Percentiles rank a stretch among this genome's conserved stretches.
These are phyloP conservation scores for Sisyra nigra DNA, from an alignment of 2,888 invertebrate genomes.

Conservation along the genomic window DNA sequence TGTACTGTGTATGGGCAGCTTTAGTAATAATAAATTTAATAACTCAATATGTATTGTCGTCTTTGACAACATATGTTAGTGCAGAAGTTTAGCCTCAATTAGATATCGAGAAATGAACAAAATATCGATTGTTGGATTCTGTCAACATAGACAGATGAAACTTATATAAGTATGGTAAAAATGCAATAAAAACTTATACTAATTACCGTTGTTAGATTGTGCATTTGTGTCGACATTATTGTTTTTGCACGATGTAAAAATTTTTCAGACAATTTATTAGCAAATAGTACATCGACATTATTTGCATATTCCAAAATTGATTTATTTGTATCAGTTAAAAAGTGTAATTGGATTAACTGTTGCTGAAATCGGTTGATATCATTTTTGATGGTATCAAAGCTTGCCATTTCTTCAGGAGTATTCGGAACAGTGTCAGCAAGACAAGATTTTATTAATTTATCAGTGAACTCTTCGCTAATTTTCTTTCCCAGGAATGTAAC, in stretches of 20 bases:
- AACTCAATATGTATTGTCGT: too few species aligned
- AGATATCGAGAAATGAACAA: too few species aligned
- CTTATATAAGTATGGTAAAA: slow-evolving; percentile 4
- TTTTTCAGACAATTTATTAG: slow-evolving; percentile 57
- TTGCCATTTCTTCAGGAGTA: slow-evolving; percentile 50
- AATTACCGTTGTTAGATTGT: slow-evolving; percentile 42
- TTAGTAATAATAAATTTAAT: too few species aligned
- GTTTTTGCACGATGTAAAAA: slow-evolving; percentile 48
- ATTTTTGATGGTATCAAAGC: slow-evolving; percentile 42
- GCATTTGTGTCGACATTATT: slow-evolving; percentile 68
- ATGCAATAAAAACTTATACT: slow-evolving; percentile 2
- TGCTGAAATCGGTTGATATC: slow-evolving; percentile 50
- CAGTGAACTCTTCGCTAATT: slow-evolving; percentile 41
- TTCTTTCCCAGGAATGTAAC: slow-evolving; percentile 34
- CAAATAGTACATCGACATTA: slow-evolving; percentile 59
- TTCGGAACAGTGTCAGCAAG: slow-evolving; percentile 61
- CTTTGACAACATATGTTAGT: too few species aligned
- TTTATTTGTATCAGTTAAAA: slow-evolving; percentile 36
- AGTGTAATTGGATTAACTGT: slow-evolving; percentile 38
- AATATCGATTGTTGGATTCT: too few species aligned
- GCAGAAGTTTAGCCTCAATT: too few species aligned
- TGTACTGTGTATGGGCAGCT: too few species aligned
- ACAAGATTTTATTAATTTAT: slow-evolving; percentile 53
- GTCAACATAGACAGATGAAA: too few species aligned
- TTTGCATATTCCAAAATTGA: slow-evolving; percentile 51